Conservation (phyloP, 2,888 invertebrate genomes). For the Chelonus formosanus region DNA sequence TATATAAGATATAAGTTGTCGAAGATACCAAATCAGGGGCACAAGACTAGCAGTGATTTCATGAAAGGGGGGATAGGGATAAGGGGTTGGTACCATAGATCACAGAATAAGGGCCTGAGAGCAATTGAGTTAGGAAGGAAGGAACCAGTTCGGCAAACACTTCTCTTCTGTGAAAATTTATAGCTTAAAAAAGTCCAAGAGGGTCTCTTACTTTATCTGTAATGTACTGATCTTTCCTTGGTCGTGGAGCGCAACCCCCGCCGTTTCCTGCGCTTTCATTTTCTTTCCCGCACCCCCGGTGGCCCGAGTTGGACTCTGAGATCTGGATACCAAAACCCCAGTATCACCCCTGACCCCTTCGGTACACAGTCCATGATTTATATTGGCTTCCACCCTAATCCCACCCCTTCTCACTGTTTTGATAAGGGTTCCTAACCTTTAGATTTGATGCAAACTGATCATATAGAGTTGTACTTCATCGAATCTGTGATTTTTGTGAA, state of each 20-base stretch:
- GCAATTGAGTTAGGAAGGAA: constrained; percentile 66
- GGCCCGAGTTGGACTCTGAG: constrained; percentile 38
- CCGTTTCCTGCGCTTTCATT: constrained; percentile 27
- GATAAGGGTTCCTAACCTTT: constrained; percentile 44
- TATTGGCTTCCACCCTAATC: constrained; percentile 42
- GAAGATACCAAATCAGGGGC: constrained; percentile 52
- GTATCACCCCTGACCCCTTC: constrained; percentile 42
- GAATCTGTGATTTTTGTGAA: constrained; percentile 19
- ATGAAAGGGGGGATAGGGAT: constrained; percentile 43
- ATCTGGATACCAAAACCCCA: constrained; percentile 43
- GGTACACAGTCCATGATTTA: constrained; percentile 60
- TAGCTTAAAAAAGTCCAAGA: constrained; percentile 64
- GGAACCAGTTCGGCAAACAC: constrained; percentile 66
- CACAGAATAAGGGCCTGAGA: constrained; percentile 48
- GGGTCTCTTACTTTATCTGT: constrained; percentile 63
- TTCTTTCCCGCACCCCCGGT: constrained; percentile 20
- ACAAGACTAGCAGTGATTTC: constrained; percentile 40
- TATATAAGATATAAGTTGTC: constrained; percentile 29
- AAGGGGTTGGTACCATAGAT: constrained; percentile 57
- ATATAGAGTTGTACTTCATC: constrained; percentile 19
- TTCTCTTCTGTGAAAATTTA: constrained; percentile 59
- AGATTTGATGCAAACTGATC: constrained; percentile 30
- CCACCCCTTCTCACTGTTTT: constrained; percentile 39
- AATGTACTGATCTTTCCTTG: constrained; percentile 65
- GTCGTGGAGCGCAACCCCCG: constrained; percentile 47